Percentiles rank a stretch among this genome's conserved stretches.
Evolutionary conservation across 2,113 vertebrate genomes (phyloP).

Genomic region (Struthio camelus): DNA sequence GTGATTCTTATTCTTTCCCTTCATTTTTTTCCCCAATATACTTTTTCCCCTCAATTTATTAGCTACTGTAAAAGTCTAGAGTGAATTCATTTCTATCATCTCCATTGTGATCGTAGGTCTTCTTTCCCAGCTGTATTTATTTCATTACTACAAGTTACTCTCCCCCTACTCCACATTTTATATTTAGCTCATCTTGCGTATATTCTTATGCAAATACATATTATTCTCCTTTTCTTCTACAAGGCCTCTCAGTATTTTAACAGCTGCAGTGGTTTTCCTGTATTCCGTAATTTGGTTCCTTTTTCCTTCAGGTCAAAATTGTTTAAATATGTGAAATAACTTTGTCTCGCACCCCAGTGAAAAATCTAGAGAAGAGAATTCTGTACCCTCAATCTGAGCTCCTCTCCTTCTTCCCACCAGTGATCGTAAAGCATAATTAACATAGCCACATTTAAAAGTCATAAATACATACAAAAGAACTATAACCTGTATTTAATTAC

Average conservation of each 20-base stretch:
- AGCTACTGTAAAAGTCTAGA: too few relatives aligned
- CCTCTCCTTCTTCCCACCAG: background rate
- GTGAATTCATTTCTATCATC: background rate
- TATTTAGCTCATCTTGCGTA: too few relatives aligned
- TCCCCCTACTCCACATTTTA: too few relatives aligned
- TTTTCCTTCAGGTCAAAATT: background rate
- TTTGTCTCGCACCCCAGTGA: background rate
- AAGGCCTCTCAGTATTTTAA: background rate
- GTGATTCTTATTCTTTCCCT: background rate
- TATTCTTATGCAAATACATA: too few relatives aligned
- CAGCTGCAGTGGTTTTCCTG: background rate
- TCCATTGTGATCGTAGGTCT: background rate
- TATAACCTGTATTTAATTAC: slow-evolving; percentile 62
- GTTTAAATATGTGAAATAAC: background rate
- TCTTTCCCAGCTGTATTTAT: background rate
- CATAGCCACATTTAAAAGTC: slow-evolving; percentile 19
- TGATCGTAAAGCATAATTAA: slow-evolving; percentile 47
- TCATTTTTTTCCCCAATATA: background rate
- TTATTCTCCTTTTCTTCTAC: too few relatives aligned
- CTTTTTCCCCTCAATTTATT: too few relatives aligned
- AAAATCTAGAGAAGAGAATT: background rate
- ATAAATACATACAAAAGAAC: slow-evolving; percentile 29
- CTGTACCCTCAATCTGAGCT: background rate
- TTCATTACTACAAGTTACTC: background rate
- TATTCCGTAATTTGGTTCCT: background rate